Evolutionary conservation across 2,888 invertebrate genomes (phyloP).

Genomic region (Orchesellides sinensis): DNA sequence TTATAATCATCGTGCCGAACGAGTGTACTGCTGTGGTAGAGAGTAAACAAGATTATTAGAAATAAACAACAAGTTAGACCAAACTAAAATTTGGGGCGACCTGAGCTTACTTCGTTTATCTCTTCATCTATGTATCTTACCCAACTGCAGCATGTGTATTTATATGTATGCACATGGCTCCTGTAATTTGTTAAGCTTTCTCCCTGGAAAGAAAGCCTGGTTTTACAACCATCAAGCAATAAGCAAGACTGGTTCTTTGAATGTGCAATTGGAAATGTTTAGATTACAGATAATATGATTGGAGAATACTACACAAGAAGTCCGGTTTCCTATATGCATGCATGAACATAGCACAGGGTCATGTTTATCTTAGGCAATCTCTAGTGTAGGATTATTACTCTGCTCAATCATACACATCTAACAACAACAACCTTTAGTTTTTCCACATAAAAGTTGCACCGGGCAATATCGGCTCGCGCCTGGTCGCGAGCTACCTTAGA

Average conservation of each 20-base stretch:
- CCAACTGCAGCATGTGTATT: background rate
- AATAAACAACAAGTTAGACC: background rate
- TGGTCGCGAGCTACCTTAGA: constrained; percentile 72
- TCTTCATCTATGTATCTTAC: background rate
- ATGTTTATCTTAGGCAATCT: constrained; percentile 21
- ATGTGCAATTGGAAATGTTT: constrained; percentile 45
- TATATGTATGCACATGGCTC: too few relatives aligned
- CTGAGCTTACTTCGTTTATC: background rate
- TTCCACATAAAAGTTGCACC: background rate
- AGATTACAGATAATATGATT: constrained; percentile 29
- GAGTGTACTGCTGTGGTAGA: too few relatives aligned
- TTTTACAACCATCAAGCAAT: too few relatives aligned
- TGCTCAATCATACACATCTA: too few relatives aligned
- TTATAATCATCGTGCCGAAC: background rate
- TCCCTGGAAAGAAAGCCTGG: background rate
- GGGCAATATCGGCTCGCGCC: constrained; percentile 71
- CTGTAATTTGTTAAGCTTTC: constrained; percentile 19
- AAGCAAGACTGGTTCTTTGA: too few relatives aligned
- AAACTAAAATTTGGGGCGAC: constrained; percentile 15
- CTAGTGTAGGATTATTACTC: background rate
- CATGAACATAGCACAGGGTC: too few relatives aligned
- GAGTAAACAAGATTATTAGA: constrained; percentile 2
- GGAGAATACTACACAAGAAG: background rate
- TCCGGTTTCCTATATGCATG: constrained; percentile 8
- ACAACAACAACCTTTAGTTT: too few relatives aligned